Base-by-base conservation (phyloP, 2,888 invertebrate species). In the Drosophila diplacantha region DNA sequence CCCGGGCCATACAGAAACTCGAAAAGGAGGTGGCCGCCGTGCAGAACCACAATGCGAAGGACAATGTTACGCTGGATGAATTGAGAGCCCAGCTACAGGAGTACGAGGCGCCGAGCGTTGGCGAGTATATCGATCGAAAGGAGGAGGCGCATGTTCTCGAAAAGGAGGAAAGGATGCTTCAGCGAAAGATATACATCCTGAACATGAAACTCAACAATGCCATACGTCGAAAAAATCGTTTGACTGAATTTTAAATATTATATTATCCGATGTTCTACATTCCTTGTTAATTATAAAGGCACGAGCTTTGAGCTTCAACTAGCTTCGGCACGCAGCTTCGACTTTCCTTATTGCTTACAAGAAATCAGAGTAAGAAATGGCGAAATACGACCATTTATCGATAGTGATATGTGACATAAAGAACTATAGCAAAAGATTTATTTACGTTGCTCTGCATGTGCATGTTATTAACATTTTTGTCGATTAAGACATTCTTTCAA, bases 71-170 rank as follows among this genome's bases (percentile, higher is more conserved):
- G 29, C 73, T 89, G n/a, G 65, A 79, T 3, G 79, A 84, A 8
- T 69, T 89, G 12, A 84, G 84, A 39, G 70, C 78, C 9, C 83
- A 90, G 54, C 82, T 86, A 53, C 86, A 86, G 16, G 85, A 86
- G 29, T 90, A 85, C 70, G 86, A 86, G 65, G 89, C 90, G 6
- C 91, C 91, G 0, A 90, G 89, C 58, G 87, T 90, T 2, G 84
- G 89, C 68, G 89, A 91, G n/a, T 91, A 90, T 46, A 89, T 91
- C 2, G 85, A 87, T 41, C 74, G 87, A 11, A 90, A 91, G 71
- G 88, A 87, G 20, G 88, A 90, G 71, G 70, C 90, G 1, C 61
- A 81, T 4, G 78, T 83, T 3, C 74, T 90, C 60, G 87, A 89
- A 34, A 89, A 87, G 57, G 86, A 88, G 53, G 84, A 85, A 43